Conservation (phyloP, 2,888 invertebrate species). For the Apamea anceps region DNA sequence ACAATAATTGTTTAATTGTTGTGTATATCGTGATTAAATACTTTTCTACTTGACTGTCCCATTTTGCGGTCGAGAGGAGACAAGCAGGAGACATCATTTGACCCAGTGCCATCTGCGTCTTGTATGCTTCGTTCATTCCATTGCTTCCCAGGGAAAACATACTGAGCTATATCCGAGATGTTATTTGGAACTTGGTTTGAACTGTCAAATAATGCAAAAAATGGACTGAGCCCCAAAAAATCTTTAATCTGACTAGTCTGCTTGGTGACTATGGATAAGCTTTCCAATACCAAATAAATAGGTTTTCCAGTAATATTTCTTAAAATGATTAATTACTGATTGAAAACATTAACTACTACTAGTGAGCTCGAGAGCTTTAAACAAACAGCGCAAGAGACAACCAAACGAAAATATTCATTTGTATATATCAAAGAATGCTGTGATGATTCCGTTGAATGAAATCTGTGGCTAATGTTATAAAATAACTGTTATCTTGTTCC, state of each 20-base stretch:
- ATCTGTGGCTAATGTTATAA: not conserved
- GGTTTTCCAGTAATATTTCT: not conserved
- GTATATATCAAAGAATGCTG: not conserved
- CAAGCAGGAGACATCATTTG: slow-evolving; percentile 17
- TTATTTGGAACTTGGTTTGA: not conserved
- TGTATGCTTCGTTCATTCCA: not conserved
- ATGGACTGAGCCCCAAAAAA: not conserved
- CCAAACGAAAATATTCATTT: not conserved
- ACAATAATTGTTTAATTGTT: slow-evolving; percentile 66
- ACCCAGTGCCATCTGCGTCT: not conserved
- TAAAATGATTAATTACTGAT: not conserved
- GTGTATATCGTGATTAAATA: slow-evolving; percentile 34
- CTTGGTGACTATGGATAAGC: not conserved
- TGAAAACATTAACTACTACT: too few species aligned
- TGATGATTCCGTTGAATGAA: not conserved
- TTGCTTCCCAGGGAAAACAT: not conserved
- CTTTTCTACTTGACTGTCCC: slow-evolving; percentile 55
- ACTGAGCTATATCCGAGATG: not conserved
- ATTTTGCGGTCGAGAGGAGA: slow-evolving; percentile 24
- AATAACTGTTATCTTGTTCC: not conserved
- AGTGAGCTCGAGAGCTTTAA: not conserved
- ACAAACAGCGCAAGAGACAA: not conserved
- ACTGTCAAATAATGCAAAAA: not conserved
- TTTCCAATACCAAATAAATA: not conserved
- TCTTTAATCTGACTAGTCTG: not conserved